Percentiles rank a stretch among this genome's conserved stretches.
Evolutionary conservation across 1,140 invertebrate species (phyloP).

Genomic region (Psix sp.): DNA sequence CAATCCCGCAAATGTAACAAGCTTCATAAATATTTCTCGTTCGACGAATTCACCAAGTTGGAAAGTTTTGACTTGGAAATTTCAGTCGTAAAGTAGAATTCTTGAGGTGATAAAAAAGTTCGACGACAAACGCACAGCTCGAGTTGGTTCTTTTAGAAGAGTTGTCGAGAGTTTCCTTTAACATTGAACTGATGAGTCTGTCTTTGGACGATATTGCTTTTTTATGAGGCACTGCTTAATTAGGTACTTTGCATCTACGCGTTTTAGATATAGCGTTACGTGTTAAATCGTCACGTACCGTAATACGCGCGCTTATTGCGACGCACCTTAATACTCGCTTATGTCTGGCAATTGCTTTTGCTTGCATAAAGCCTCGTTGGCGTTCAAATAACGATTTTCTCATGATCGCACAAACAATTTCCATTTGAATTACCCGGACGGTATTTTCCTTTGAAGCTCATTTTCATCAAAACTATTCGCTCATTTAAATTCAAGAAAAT

Average conservation of each 20-base stretch:
- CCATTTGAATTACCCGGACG: slow-evolving; percentile 15
- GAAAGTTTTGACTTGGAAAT: no score
- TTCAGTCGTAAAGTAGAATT: no score
- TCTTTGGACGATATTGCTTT: slow-evolving; percentile 22
- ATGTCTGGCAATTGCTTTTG: slow-evolving; percentile 36
- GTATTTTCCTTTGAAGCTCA: slow-evolving; percentile 25
- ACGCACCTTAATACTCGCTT: slow-evolving; percentile 30
- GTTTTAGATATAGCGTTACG: slow-evolving; percentile 23
- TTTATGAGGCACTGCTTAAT: slow-evolving; percentile 29
- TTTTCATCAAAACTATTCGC: slow-evolving; percentile 11
- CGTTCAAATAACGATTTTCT: slow-evolving; percentile 36
- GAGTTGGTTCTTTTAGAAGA: slow-evolving; percentile 20
- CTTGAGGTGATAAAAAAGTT: no score
- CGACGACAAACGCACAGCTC: neutral
- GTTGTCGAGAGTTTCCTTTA: no score
- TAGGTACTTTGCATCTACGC: slow-evolving; percentile 21
- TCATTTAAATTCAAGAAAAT: neutral
- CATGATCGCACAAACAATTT: slow-evolving; percentile 29
- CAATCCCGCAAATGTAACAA: neutral
- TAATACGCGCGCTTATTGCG: slow-evolving; percentile 36
- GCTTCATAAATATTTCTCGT: neutral
- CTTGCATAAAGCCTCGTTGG: slow-evolving; percentile 27
- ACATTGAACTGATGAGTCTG: slow-evolving; percentile 6
- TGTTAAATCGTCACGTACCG: slow-evolving; percentile 52
- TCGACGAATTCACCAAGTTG: no score